These are phyloP conservation scores for Pantelozetes paolii DNA, from an alignment of 2,888 invertebrate species.

Conservation along the genomic window DNA sequence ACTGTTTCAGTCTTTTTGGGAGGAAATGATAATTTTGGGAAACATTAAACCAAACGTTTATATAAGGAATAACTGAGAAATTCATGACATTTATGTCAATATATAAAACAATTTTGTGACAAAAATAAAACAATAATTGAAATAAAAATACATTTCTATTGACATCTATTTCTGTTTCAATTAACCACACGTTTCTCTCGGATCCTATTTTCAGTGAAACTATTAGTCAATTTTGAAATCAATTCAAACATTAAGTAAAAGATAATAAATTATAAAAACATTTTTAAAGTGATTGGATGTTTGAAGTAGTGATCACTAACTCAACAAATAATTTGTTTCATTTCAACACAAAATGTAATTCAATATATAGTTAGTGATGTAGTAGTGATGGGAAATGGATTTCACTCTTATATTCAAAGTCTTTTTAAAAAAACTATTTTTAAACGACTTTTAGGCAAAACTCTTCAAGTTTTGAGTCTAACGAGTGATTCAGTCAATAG, in stretches of 20 bases:
- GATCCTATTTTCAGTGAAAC: too few relatives aligned
- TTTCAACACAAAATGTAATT: conserved; percentile 25
- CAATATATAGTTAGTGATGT: conserved; percentile 14
- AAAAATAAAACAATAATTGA: too few relatives aligned
- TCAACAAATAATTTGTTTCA: conserved; percentile 20
- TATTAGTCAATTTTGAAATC: too few relatives aligned
- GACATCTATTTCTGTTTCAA: too few relatives aligned
- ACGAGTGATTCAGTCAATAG: not conserved
- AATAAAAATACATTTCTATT: too few relatives aligned
- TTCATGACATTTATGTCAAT: not conserved
- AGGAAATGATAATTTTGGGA: conserved; percentile 24
- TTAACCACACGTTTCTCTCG: too few relatives aligned
- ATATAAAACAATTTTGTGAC: not conserved
- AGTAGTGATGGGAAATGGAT: too few relatives aligned
- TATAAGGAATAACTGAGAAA: not conserved
- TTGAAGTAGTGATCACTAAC: too few relatives aligned
- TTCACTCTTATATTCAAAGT: too few relatives aligned
- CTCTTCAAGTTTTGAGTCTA: not conserved
- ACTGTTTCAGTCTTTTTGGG: not conserved
- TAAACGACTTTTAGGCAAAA: not conserved
- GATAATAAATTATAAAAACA: too few relatives aligned
- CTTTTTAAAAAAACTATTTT: too few relatives aligned
- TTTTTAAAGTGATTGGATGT: not conserved
- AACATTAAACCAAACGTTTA: not conserved
- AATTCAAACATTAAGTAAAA: too few relatives aligned